Percentiles rank a stretch among this genome's conserved stretches.
phyloP scores from a whole-genome alignment of 2,888 invertebrate species.

The Rutpela maculata region DNA sequence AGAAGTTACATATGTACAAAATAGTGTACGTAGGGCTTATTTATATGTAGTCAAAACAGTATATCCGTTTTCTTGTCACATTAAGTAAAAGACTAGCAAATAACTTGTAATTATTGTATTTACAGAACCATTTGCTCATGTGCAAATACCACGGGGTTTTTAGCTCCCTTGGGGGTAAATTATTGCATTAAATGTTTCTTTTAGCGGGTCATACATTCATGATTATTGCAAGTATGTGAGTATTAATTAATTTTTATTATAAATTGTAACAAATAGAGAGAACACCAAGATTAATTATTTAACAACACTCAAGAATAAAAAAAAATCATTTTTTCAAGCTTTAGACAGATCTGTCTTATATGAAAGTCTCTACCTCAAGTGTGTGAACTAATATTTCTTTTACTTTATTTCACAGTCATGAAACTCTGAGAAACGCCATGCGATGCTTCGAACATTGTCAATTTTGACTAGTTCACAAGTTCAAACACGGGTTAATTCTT shows the following conservation, averaged over 20 bases:
- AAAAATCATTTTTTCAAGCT: no score
- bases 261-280: no score
- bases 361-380: no score
- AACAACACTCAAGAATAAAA: no score
- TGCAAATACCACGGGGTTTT: neutral
- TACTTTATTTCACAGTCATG: no score
- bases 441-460: no score
- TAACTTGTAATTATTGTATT: constrained; percentile 17
- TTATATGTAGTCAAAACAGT: constrained; percentile 25
- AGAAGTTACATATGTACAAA: constrained; percentile 34
- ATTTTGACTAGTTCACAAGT: no score
- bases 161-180: constrained; percentile 22
- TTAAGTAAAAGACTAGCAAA: constrained; percentile 26
- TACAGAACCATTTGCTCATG: constrained; percentile 10
- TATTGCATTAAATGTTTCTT: neutral
- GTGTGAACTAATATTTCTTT: no score
- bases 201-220: neutral
- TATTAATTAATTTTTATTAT: neutral
- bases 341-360: no score
- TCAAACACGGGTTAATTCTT: no score
- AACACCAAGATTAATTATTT: no score
- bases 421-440: no score
- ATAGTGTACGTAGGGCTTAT: constrained; percentile 27
- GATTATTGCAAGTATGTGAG: neutral
- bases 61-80: constrained; percentile 23